phyloP scores from a whole-genome alignment of 2,797 vertebrate species.

The Tarsius wallacei region DNA sequence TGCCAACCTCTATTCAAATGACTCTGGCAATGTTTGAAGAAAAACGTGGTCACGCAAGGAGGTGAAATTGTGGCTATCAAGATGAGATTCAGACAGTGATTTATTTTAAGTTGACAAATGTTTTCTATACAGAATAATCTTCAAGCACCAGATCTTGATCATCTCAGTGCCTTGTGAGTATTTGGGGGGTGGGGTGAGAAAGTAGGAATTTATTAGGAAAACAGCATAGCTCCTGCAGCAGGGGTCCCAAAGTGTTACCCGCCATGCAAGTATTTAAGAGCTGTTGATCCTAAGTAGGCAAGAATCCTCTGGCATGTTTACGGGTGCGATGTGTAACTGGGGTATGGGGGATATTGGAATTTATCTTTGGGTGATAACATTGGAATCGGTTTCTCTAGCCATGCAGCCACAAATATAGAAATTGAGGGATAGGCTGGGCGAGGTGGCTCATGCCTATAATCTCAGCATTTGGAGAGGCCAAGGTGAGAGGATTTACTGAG shows the following conservation, averaged over 20 bases:
- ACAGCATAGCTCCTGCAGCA: too few relatives aligned
- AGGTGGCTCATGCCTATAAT: too few relatives aligned
- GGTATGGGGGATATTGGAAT: not conserved
- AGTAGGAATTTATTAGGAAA: too few relatives aligned
- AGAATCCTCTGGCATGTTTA: not conserved
- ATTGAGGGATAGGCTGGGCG: not conserved
- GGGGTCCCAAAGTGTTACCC: too few relatives aligned
- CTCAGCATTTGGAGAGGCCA: too few relatives aligned
- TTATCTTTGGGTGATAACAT: not conserved
- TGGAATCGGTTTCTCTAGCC: not conserved
- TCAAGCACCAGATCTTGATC: constrained; percentile 47
- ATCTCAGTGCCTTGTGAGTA: not conserved
- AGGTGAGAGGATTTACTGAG: too few relatives aligned
- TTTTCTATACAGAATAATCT: not conserved
- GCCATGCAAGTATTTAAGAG: not conserved
- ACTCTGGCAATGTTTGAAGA: not conserved
- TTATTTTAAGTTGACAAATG: not conserved
- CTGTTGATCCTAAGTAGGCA: not conserved
- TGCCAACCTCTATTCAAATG: constrained; percentile 56
- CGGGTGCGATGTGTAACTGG: not conserved
- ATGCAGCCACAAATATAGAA: not conserved
- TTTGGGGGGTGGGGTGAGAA: not conserved
- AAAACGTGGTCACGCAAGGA: not conserved
- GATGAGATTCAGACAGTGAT: constrained; percentile 36
- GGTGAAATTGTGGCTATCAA: constrained; percentile 42